These are phyloP conservation scores for Cromileptes altivelis DNA, from an alignment of 2,113 vertebrate species.

Conservation along the genomic window DNA sequence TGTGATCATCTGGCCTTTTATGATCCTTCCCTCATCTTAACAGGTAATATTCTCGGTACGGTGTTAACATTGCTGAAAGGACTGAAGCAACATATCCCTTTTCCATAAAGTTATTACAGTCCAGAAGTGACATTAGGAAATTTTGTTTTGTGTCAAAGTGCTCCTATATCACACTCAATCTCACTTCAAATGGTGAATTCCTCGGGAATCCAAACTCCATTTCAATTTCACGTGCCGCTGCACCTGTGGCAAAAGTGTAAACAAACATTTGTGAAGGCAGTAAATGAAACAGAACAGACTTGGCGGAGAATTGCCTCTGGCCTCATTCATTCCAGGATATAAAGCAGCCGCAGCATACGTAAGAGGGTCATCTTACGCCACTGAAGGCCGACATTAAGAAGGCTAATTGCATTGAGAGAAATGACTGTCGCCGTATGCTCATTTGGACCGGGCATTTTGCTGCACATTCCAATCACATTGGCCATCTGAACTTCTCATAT, in stretches of 20 bases:
- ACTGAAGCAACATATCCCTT: background rate
- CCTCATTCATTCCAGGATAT: constrained; percentile 49
- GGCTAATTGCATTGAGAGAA: constrained; percentile 65
- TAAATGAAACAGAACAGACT: constrained; percentile 57
- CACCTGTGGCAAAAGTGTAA: constrained; percentile 60
- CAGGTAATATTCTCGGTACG: background rate
- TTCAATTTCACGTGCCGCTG: constrained; percentile 70
- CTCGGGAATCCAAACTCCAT: constrained; percentile 31
- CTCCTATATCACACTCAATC: background rate
- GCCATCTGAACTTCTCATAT: constrained; percentile 20
- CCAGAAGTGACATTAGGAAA: background rate
- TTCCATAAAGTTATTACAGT: background rate
- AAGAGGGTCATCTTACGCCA: constrained; percentile 27
- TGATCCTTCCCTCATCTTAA: background rate
- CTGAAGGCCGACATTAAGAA: constrained; percentile 46
- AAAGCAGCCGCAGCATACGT: constrained; percentile 44
- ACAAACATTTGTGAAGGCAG: constrained; percentile 62
- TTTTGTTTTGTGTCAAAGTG: constrained; percentile 12
- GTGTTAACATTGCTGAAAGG: background rate
- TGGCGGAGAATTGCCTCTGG: constrained; percentile 35
- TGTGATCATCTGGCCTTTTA: background rate
- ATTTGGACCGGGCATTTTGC: constrained; percentile 40
- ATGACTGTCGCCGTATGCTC: constrained; percentile 50
- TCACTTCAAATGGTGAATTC: constrained; percentile 25
- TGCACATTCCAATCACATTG: constrained; percentile 21